Conservation (phyloP, 1,140 invertebrate genomes). For the Philopotamus ludificatus region DNA sequence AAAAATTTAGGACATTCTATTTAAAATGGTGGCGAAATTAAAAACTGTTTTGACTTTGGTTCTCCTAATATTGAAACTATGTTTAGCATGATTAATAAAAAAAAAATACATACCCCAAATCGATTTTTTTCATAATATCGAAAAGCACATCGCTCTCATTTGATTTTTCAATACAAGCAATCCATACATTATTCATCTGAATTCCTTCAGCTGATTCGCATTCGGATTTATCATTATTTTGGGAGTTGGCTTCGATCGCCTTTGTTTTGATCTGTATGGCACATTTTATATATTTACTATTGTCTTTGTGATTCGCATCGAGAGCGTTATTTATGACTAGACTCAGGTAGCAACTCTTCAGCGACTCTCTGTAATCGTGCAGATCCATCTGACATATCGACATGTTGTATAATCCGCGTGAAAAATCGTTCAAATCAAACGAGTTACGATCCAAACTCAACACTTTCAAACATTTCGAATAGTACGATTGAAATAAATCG, state of each 20-base stretch:
- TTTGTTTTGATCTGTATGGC: slow-evolving; percentile 32
- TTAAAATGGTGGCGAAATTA: too few species aligned
- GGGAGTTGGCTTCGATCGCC: slow-evolving; percentile 8
- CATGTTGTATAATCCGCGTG: slow-evolving; percentile 33
- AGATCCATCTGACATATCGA: slow-evolving; percentile 33
- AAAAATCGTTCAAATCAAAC: slow-evolving; percentile 20
- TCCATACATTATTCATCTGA: slow-evolving; percentile 23
- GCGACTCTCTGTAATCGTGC: slow-evolving; percentile 14
- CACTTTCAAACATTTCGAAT: slow-evolving; percentile 6
- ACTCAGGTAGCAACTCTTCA: slow-evolving; percentile 32
- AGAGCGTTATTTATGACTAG: slow-evolving; percentile 15
- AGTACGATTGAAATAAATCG: slow-evolving; percentile 18
- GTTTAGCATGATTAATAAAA: background rate
- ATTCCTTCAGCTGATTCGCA: background rate
- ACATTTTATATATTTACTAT: slow-evolving; percentile 14
- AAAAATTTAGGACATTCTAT: too few species aligned
- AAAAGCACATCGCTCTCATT: slow-evolving; percentile 10
- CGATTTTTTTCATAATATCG: slow-evolving; percentile 22
- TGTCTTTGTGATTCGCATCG: background rate
- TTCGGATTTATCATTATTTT: slow-evolving; percentile 3
- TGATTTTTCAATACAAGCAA: slow-evolving; percentile 8
- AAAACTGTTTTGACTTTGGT: too few species aligned
- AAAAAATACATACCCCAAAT: slow-evolving; percentile 29
- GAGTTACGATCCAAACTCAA: slow-evolving; percentile 11
- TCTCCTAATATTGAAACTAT: background rate